Conservation (phyloP, 2,797 vertebrate species). For the Champsocephalus esox region DNA sequence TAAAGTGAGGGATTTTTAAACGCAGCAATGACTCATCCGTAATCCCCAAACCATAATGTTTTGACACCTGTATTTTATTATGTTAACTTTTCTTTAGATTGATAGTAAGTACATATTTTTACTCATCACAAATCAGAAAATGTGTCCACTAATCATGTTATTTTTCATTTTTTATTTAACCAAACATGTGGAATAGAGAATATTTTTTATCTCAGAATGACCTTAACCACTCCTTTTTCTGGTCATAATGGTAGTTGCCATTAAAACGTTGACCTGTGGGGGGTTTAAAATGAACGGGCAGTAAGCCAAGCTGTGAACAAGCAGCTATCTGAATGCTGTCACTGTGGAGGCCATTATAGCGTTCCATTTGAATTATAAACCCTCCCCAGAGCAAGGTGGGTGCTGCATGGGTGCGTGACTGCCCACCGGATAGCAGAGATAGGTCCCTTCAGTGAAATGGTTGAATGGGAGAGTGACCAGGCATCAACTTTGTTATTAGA, state of each 20-base stretch:
- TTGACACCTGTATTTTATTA: slow-evolving; percentile 22
- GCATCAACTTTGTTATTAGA: slow-evolving; percentile 76
- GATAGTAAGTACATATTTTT: slow-evolving; percentile 16
- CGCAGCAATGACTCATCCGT: slow-evolving; percentile 16
- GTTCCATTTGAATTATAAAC: slow-evolving; percentile 71
- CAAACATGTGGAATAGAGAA: slow-evolving; percentile 20
- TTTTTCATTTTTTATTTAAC: not conserved
- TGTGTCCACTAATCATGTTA: slow-evolving; percentile 7
- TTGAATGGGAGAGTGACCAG: slow-evolving; percentile 74
- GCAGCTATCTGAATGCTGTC: slow-evolving; percentile 60
- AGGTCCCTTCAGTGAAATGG: slow-evolving; percentile 67
- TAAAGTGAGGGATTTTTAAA: slow-evolving; percentile 28
- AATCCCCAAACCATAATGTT: slow-evolving; percentile 31
- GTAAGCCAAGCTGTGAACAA: slow-evolving; percentile 61
- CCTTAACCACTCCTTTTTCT: slow-evolving; percentile 16
- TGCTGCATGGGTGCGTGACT: slow-evolving; percentile 70
- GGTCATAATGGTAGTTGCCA: slow-evolving; percentile 27
- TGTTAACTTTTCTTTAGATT: slow-evolving; percentile 19
- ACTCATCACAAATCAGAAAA: slow-evolving; percentile 13
- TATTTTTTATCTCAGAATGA: slow-evolving; percentile 22
- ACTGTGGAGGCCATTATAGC: slow-evolving; percentile 66
- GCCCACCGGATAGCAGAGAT: slow-evolving; percentile 67
- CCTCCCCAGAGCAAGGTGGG: slow-evolving; percentile 61
- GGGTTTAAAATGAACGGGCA: slow-evolving; percentile 51
- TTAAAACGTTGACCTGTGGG: slow-evolving; percentile 37